phyloP scores from a whole-genome alignment of 2,797 vertebrate species.

The Bradypus variegatus region DNA sequence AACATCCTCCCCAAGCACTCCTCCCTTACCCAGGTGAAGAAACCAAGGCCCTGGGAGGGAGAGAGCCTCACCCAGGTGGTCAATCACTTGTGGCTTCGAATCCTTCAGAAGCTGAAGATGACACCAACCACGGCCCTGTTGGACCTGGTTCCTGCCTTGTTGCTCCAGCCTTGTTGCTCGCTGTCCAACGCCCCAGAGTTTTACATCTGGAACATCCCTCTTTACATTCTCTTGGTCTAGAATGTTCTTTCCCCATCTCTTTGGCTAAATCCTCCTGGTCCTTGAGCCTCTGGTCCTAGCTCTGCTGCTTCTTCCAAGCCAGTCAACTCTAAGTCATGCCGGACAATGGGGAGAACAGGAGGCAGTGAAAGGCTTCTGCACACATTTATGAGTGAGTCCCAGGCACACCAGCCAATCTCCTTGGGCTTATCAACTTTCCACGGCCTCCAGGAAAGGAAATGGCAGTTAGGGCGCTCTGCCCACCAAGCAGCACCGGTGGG shows the following conservation, averaged over 20 bases:
- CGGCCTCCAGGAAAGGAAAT: neutral
- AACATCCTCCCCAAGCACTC: too few species aligned
- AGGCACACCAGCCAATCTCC: fast-evolving
- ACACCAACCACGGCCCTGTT: neutral
- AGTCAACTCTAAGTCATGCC: neutral
- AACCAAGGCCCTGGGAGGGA: neutral
- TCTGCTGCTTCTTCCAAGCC: neutral
- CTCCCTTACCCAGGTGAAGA: neutral
- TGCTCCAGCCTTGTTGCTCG: neutral
- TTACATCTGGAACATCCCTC: neutral
- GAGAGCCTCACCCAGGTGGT: neutral
- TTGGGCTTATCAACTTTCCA: neutral
- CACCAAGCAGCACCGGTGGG: neutral
- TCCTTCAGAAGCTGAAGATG: neutral
- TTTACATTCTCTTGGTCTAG: neutral
- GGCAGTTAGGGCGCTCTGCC: neutral
- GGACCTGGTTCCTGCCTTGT: neutral
- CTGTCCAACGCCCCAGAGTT: neutral
- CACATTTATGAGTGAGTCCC: neutral
- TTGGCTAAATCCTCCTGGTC: neutral
- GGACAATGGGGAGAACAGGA: neutral
- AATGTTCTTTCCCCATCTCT: neutral
- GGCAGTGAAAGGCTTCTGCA: too few species aligned
- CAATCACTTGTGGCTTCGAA: neutral
- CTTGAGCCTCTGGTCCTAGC: neutral